Base-by-base conservation (phyloP, 2,797 vertebrate genomes). In the Oreonectes daqikongensis region DNA sequence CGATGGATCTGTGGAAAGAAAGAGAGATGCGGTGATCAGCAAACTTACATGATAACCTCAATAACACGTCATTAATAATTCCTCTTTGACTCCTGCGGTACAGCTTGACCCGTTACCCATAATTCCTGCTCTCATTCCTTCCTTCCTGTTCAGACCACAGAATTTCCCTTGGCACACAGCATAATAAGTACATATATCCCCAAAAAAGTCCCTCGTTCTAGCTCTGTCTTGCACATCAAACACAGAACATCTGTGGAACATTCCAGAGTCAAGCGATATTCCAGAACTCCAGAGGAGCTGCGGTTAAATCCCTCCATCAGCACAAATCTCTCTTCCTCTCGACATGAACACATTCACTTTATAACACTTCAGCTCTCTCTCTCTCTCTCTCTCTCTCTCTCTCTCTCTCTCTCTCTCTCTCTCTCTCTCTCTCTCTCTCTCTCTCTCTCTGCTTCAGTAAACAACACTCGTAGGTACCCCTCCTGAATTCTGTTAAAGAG, bases 1-100 rank as follows among this genome's bases (percentile, higher is more conserved):
- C 67, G 85, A 82, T 61, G 88, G 91, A 86, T 93, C 94, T 91
- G 79, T 18, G 70, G 22, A 77, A 78, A 86, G 14, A 76, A 83
- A 81, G 5, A 81, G 2, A 69, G 28, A 50, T 26, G 7, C 2
- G 26, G 46, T 15, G 73, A 72, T 86, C 77, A 85, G 65, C 28
- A 18, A 26, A 64, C 10, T 38, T 9, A 15, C 12, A 15, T 11
- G 12, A 42, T n/a, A n/a, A 4, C 40, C 40, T n/a, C n/a, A n/a
- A n/a, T n/a, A n/a, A n/a, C n/a, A n/a, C n/a, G 6, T 32, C 32
- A 32, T 3, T 32, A 6, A 32, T 32, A 3, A 32, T 32, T 32
- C 6, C 32, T 32, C 32, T 6, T 32, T 32, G 6, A 32, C 32
- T 32, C 32, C 32, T 26, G 18, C 8, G 5, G 17, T 3, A 18